Evolutionary conservation across 2,113 vertebrate genomes (phyloP).

Genomic region (Chaetorhynchus papuensis): DNA sequence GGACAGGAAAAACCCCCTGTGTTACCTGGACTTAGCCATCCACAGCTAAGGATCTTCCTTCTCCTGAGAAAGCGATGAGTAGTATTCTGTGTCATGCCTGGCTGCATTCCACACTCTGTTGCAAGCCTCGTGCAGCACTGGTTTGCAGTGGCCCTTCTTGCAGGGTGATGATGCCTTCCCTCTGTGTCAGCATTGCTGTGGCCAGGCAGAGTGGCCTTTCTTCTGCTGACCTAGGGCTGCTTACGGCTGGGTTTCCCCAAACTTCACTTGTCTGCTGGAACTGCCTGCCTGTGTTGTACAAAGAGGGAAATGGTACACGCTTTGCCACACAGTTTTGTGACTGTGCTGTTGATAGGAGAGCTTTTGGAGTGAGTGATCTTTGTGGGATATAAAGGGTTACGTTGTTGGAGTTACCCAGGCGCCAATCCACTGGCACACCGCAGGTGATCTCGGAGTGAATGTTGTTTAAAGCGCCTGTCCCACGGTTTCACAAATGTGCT

Average conservation of each 20-base stretch:
- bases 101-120: accelerated
- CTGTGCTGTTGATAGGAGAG: neutral
- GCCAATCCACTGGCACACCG: slow-evolving; percentile 39
- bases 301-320: neutral
- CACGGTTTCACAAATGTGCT: slow-evolving; percentile 36
- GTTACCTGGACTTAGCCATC: neutral
- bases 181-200: neutral
- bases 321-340: accelerated
- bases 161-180: neutral
- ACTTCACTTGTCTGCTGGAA: accelerated
- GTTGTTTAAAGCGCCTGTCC: slow-evolving; percentile 70
- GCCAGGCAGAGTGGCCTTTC: neutral
- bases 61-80: neutral
- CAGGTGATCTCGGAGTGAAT: slow-evolving; percentile 51
- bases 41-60: neutral
- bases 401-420: neutral
- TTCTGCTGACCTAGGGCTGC: neutral
- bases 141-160: neutral
- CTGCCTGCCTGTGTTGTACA: neutral
- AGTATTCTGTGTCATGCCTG: neutral
- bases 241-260: neutral
- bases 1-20: accelerated
- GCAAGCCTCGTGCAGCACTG: neutral
- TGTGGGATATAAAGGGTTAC: neutral
- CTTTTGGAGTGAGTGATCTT: neutral